Conservation (phyloP, 92 coral and sea anemone species). For the Parazoanthus atlanticus region DNA sequence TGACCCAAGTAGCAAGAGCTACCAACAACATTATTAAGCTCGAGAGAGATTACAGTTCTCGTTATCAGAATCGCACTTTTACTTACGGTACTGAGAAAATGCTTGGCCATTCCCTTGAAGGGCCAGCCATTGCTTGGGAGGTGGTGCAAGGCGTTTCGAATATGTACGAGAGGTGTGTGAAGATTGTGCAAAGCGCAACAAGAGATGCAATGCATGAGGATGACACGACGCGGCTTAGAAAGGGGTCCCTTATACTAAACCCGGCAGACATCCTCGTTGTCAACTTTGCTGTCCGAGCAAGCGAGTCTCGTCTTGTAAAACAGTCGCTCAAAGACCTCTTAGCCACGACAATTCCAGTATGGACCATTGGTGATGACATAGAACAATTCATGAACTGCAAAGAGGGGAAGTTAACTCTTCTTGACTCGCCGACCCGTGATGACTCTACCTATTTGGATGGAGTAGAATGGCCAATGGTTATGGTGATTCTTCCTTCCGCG, state of each 20-base stretch:
- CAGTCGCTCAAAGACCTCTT: neutral
- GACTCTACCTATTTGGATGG: conserved; percentile 51
- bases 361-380: neutral
- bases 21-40: conserved; percentile 54
- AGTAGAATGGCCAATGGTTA: conserved; percentile 62
- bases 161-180: conserved; percentile 48
- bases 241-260: conserved; percentile 13
- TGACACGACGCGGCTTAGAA: neutral
- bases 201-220: neutral
- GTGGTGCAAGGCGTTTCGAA: neutral
- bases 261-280: conserved; percentile 49
- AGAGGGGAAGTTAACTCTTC: conserved; percentile 15
- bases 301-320: neutral
- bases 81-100: conserved; percentile 53
- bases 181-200: conserved; percentile 25
- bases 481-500: conserved; percentile 49
- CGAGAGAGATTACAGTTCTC: conserved; percentile 44
- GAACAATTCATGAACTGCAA: neutral
- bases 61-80: conserved; percentile 45
- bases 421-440: conserved; percentile 38
- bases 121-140: conserved; percentile 48
- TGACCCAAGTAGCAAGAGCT: conserved; percentile 45
- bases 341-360: neutral
- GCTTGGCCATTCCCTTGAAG: conserved; percentile 59
- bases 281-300: conserved; percentile 37